These are phyloP conservation scores for Orthosia incerta DNA, from an alignment of 2,888 invertebrate genomes.

Conservation along the genomic window DNA sequence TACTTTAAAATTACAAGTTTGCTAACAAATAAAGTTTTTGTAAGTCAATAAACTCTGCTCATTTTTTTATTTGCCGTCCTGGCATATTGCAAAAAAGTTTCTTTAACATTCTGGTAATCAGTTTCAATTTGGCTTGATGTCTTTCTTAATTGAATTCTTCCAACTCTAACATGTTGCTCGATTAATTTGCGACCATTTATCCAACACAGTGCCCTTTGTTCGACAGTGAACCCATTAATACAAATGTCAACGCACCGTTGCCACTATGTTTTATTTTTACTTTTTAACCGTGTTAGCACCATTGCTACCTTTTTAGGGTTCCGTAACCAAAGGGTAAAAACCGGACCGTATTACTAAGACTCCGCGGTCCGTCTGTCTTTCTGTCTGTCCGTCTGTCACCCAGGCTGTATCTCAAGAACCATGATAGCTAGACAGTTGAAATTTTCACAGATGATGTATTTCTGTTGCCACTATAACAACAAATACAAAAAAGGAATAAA, in stretches of 20 bases:
- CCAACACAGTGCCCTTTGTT: conserved; percentile 38
- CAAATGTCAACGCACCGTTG: conserved; percentile 49
- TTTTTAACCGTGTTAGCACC: conserved; percentile 11
- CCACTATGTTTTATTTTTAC: conserved; percentile 32
- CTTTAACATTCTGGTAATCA: conserved; percentile 3
- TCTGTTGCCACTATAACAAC: no score
- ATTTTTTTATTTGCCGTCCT: conserved; percentile 2
- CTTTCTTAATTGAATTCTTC: conserved; percentile 42
- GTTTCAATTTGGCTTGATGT: conserved; percentile 4
- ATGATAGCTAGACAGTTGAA: no score
- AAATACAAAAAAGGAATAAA: no score
- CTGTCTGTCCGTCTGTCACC: no score
- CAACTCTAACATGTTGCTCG: conserved; percentile 36
- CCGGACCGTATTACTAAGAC: no score
- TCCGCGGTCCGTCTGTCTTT: no score
- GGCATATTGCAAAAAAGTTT: conserved; percentile 1
- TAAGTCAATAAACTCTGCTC: not conserved
- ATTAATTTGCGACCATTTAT: conserved; percentile 36
- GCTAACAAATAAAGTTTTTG: conserved; percentile 19
- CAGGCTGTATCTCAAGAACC: no score
- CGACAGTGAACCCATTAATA: conserved; percentile 40
- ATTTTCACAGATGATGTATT: no score
- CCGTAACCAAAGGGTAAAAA: no score
- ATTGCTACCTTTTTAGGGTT: conserved; percentile 18
- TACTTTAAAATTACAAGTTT: conserved; percentile 40